A percentile compares a stretch with the other conserved stretches of the same genome.
phyloP scores from a whole-genome alignment of 2,113 vertebrate genomes.

The Dryoscopus gambensis region DNA sequence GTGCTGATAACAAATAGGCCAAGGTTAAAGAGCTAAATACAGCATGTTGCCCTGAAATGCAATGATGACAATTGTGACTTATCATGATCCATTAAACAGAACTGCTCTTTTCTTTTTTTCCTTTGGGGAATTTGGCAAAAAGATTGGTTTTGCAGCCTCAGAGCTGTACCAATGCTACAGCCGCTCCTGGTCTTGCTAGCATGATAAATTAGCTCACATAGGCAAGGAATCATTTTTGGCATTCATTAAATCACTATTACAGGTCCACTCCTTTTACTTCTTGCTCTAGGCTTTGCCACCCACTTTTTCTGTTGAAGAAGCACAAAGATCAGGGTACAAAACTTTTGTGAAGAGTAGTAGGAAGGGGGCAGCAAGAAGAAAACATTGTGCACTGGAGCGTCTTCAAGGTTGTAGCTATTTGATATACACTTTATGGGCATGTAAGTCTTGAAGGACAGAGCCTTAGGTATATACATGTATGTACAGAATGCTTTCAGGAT shows the following conservation, averaged over 20 bases:
- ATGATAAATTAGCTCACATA: not conserved
- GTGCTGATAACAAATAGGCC: constrained; percentile 55
- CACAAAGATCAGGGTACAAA: not conserved
- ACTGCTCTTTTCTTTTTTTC: not conserved
- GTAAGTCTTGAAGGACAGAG: not conserved
- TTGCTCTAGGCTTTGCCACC: not conserved
- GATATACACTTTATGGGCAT: not conserved
- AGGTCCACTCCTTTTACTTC: not conserved
- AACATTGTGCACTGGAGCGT: not conserved
- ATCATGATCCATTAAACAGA: not conserved
- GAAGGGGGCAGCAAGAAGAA: not conserved
- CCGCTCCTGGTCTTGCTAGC: not conserved
- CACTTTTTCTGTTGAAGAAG: not conserved
- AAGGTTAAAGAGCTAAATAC: constrained; percentile 65
- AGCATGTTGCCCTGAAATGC: constrained; percentile 16
- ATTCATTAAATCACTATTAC: not conserved
- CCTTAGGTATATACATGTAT: not conserved
- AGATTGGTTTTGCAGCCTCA: constrained; percentile 19
- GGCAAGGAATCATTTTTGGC: not conserved
- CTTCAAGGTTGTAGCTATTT: not conserved
- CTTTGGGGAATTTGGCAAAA: constrained; percentile 30
- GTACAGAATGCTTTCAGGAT: not conserved
- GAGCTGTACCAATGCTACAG: not conserved
- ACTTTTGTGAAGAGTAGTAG: not conserved
- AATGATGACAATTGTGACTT: constrained; percentile 43